Evolutionary conservation across 2,797 vertebrate genomes (phyloP), one percentile per base, ranked within the genome.

Genomic region (Parauchenoglanis punctatus): DNA sequence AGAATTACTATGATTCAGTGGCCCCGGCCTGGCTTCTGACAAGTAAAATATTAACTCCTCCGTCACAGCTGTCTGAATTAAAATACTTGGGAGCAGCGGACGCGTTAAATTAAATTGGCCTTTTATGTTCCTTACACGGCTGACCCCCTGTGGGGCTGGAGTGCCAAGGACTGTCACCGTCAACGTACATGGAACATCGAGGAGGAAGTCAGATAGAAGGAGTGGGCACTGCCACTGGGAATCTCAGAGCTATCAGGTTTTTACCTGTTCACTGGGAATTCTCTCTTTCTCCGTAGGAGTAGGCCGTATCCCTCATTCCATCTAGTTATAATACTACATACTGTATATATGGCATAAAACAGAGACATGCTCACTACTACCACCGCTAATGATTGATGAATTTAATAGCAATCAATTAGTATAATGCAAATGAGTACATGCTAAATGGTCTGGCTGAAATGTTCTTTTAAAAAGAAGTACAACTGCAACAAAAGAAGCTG

Each of bases 31-130:
- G 96, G 97, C 96, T 99, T 99, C 97, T 99, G 98, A 99, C 98
- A 99, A 99, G 97, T 99, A 97, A 99, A 99, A 99, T 99, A 99
- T 99, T 99, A 99, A 99, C 98, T 99, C 98, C 99, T 99, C 98
- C 98, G 97, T 99, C 98, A 99, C 98, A 99, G 98, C 98, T 99
- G 98, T 99, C 98, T 97, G 97, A 99, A 99, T 99, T 99, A 99
- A 99, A 99, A 99, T 99, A 99, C 98, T 99, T 98, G 97, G 97
- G 97, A 98, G 97, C 97, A 95, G 95, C 94, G 98, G 98, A 99
- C 97, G 97, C 96, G 96, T 97, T 95, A 99, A 99, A 99, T 99
- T 99, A 99, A 99, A 99, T 99, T 99, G 98, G 97, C 98, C 98
- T 99, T 96, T 99, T 98, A 99, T 99, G 98, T 99, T 99, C 98